These are phyloP conservation scores for Istiophorus platypterus DNA, from an alignment of 2,113 vertebrate genomes.

Conservation along the genomic window DNA sequence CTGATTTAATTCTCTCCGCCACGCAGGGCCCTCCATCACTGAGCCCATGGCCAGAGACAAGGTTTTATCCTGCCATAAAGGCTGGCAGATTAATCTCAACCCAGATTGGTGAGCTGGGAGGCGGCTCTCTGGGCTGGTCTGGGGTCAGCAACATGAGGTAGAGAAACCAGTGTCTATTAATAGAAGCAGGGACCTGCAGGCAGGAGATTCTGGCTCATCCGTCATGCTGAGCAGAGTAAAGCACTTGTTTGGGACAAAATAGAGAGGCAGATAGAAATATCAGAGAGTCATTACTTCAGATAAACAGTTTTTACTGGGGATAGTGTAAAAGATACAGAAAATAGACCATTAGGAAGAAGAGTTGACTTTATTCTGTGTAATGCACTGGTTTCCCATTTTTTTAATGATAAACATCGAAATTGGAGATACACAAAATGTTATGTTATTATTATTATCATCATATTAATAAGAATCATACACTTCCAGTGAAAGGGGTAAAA, in stretches of 20 bases:
- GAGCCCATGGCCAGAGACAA: slow-evolving; percentile 58
- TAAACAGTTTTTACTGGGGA: background rate
- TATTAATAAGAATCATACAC: no score
- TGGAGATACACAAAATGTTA: no score
- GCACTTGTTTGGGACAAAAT: slow-evolving; percentile 40
- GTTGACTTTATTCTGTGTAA: background rate
- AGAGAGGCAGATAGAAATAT: background rate
- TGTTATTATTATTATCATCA: no score
- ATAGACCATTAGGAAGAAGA: background rate
- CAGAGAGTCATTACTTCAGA: background rate
- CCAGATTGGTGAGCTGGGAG: slow-evolving; percentile 63
- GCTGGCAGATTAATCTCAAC: slow-evolving; percentile 68
- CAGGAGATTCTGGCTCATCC: slow-evolving; percentile 60
- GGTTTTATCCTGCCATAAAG: slow-evolving; percentile 67
- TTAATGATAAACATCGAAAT: no score
- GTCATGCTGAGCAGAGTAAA: slow-evolving; percentile 41
- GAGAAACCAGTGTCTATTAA: slow-evolving; percentile 71
- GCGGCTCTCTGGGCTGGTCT: slow-evolving; percentile 61
- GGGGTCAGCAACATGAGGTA: slow-evolving; percentile 65
- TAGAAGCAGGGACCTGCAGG: slow-evolving; percentile 69
- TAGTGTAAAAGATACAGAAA: background rate
- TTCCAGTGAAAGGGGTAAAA: no score
- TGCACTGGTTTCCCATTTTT: background rate
- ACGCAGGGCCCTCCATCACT: slow-evolving; percentile 53
- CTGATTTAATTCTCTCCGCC: slow-evolving; percentile 57